Conservation (phyloP, 1,140 invertebrate genomes). For the Teleopsis dalmanni region DNA sequence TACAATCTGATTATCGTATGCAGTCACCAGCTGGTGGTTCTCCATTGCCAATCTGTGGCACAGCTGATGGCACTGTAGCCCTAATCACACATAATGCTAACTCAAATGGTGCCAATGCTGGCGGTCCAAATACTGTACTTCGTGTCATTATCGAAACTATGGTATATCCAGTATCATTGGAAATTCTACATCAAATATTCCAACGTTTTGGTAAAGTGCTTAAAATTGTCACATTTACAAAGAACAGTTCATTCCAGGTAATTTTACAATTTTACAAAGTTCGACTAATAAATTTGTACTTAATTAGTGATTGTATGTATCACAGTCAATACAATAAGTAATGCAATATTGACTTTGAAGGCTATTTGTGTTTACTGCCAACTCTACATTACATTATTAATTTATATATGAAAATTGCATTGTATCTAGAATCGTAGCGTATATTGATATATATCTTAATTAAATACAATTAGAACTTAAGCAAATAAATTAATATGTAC, state of each 20-base stretch:
- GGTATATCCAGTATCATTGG: constrained; percentile 95
- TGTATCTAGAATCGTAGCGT: too few relatives aligned
- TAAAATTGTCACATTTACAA: constrained; percentile 99
- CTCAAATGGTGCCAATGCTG: constrained; percentile 52
- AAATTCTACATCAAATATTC: constrained; percentile 96
- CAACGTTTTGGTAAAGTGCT: constrained; percentile 95
- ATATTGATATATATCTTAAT: too few relatives aligned
- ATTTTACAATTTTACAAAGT: too few relatives aligned
- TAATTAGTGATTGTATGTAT: too few relatives aligned
- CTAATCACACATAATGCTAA: constrained; percentile 38
- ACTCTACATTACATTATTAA: too few relatives aligned
- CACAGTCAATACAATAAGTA: too few relatives aligned
- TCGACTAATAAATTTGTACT: too few relatives aligned
- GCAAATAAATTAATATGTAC: too few relatives aligned
- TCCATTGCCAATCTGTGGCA: constrained; percentile 37
- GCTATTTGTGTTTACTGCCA: too few relatives aligned
- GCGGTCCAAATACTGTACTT: constrained; percentile 91
- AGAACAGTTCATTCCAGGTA: constrained; percentile 92
- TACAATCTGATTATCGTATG: constrained; percentile 38
- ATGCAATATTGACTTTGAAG: too few relatives aligned
- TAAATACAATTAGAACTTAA: too few relatives aligned
- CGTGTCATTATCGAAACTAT: constrained; percentile 97
- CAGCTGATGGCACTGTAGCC: constrained; percentile 22
- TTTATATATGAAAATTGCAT: too few relatives aligned
- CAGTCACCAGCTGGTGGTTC: constrained; percentile 42